Base-by-base conservation (phyloP, 2,113 vertebrate genomes). In the Rhinoderma darwinii region DNA sequence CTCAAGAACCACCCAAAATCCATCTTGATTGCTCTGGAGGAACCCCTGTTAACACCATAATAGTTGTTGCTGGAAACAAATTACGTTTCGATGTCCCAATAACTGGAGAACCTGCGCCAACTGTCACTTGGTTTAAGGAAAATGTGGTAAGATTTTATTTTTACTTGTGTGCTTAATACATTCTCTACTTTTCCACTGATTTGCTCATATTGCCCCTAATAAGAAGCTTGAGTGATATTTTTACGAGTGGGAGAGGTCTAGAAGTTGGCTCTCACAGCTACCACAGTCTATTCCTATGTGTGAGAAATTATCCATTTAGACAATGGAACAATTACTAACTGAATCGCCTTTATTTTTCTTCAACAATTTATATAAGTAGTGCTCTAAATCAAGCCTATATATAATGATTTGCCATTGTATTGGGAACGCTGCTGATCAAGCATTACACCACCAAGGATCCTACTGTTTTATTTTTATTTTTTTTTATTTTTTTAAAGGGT, bases 1-100 rank as follows among this genome's bases (percentile, higher is more conserved):
- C 82, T 35, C 77, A 43, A 98, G 97, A 98, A n/a, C 97, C 97
- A 76, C 97, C 97, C 10, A 97, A 96, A 88, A 98, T 98, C 86
- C 96, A 96, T 93, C 90, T 98, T 93, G 96, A 98, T 90, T 94
- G 94, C 63, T 94, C 93, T 0, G 91, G 96, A 70, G 94, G 90
- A 86, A 93, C 93, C 41, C 91, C 90, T 5, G 94, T 95, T 41
- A 98, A 97, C 86, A 91, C 92, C 1, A 89, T 98, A 6, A 92
- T 93, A 0, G 96, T 98, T 0, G 96, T 98, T 83, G 97, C 96
- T 0, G 96, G 97, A 2, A 97, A 98, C 93, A 97, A 97, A 80
- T 91, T 98, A 37, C 93, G 96, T n/a, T 90, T 98, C 14, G 96
- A 98, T 0, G 95, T 98, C 56, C 90, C 96, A 87, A 94, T 97